Conservation (phyloP, 30 jellyfish, hydroid and myxozoan species). For the Clytia hemisphaerica region DNA sequence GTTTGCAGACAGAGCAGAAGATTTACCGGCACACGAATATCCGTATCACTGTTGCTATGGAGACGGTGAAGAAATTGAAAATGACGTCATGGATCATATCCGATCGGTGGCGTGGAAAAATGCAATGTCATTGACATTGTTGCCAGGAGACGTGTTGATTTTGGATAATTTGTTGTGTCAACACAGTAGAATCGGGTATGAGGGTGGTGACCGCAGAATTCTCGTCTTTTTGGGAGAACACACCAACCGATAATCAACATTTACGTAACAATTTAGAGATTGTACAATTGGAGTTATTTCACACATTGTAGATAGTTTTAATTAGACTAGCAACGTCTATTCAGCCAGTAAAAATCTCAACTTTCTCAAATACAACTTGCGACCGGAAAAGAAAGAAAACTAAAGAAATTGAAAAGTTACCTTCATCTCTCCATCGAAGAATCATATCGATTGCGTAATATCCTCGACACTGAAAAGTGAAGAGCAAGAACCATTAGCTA, state of each 20-base stretch:
- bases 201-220: conserved; percentile 21
- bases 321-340: too few relatives aligned
- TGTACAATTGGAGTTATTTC: too few relatives aligned
- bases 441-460: conserved; percentile 62
- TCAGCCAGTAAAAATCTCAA: too few relatives aligned
- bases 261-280: too few relatives aligned
- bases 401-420: conserved; percentile 3
- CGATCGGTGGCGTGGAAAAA: conserved; percentile 23
- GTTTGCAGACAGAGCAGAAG: too few relatives aligned
- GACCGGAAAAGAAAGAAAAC: neutral
- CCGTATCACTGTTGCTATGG: conserved; percentile 44
- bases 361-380: neutral
- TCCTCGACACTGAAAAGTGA: conserved; percentile 45
- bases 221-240: too few relatives aligned
- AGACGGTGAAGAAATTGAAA: conserved; percentile 44
- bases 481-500: too few relatives aligned
- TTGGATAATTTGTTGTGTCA: conserved; percentile 22
- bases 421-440: conserved; percentile 64
- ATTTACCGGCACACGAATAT: neutral
- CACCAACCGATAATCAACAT: too few relatives aligned
- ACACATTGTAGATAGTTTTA: too few relatives aligned
- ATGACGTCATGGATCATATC: conserved; percentile 11
- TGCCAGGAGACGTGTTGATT: conserved; percentile 32
- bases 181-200: conserved; percentile 29
- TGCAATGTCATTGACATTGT: conserved; percentile 18